A percentile compares a stretch with the other conserved stretches of the same genome.
These are phyloP conservation scores for Phycodurus eques DNA, from an alignment of 2,113 vertebrate species.

Conservation along the genomic window DNA sequence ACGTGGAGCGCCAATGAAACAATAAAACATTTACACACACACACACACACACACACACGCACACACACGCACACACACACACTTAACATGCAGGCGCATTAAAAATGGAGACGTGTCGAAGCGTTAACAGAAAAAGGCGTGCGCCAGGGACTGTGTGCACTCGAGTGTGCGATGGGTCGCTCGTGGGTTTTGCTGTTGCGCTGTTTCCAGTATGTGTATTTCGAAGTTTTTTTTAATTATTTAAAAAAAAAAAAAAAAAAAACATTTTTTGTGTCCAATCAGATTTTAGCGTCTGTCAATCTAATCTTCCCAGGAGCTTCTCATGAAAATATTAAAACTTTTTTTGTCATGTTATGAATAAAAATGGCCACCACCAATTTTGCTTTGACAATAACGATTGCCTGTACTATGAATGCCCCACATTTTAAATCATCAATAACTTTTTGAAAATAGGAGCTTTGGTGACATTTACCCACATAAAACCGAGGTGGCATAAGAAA, in stretches of 20 bases:
- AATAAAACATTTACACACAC: conserved; percentile 35
- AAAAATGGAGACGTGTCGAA: conserved; percentile 4
- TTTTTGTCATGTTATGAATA: no score
- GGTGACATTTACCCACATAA: no score
- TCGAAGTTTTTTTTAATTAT: neutral
- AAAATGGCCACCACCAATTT: no score
- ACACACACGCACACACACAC: neutral
- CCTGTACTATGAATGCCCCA: no score
- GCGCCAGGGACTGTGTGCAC: conserved; percentile 1
- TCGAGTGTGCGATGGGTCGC: conserved; percentile 28
- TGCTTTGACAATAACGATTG: no score
- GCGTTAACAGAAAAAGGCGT: neutral
- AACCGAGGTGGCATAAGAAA: no score
- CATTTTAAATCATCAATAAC: no score
- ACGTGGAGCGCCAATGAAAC: conserved; percentile 49
- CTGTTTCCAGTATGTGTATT: neutral
- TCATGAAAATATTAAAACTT: no score
- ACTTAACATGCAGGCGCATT: conserved; percentile 3
- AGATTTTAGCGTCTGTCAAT: neutral
- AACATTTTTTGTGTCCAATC: conserved; percentile 13
- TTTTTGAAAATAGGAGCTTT: no score
- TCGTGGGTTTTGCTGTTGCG: conserved; percentile 7
- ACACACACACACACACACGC: neutral
- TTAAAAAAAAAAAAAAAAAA: no score
- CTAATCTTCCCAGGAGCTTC: no score